Base-by-base conservation (phyloP, 2,797 vertebrate genomes). In the Esox masquinongy region DNA sequence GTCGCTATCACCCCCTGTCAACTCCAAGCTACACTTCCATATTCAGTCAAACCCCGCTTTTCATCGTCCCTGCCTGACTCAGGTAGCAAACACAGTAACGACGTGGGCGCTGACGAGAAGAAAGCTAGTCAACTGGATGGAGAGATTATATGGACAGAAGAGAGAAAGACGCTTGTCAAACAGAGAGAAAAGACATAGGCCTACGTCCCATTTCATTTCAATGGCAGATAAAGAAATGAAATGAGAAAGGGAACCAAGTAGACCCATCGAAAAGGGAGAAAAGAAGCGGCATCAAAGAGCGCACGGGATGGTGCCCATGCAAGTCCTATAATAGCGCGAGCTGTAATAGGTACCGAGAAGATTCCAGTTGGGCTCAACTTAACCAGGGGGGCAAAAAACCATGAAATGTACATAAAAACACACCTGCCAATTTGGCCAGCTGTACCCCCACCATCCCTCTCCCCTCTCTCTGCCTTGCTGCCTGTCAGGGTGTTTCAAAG, bases 21-120 rank as follows among this genome's bases (percentile, higher is more conserved):
- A 87, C 81, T 68, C 74, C 73, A 74, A 72, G 78, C 71, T 80
- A 80, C 75, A 71, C 78, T 74, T 76, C 80, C 80, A 74, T 80
- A 78, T 86, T 75, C 81, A 79, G 73, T 83, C 88, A 83, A 82
- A 86, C 80, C 79, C 79, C 77, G 75, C 84, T 83, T 88, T 90
- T 87, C 88, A 89, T 92, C 87, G 81, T 89, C 81, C 85, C 89
- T 92, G 92, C 92, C 50, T 92, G 92, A 93, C 90, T 94, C 92
- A 93, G 91, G 92, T 88, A 83, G 85, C 82, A 70, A 87, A 85
- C 87, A 92, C 89, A 90, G 91, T 91, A 85, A 88, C 85, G 85
- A 87, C 82, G 81, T 87, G 14, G 72, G 83, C 82, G 83, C 67
- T 22, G 67, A 87, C 85, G 79, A 85, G 85, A 88, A 90, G 82